Conservation (phyloP, 2,888 invertebrate species). For the Amblyteles armatorius region DNA sequence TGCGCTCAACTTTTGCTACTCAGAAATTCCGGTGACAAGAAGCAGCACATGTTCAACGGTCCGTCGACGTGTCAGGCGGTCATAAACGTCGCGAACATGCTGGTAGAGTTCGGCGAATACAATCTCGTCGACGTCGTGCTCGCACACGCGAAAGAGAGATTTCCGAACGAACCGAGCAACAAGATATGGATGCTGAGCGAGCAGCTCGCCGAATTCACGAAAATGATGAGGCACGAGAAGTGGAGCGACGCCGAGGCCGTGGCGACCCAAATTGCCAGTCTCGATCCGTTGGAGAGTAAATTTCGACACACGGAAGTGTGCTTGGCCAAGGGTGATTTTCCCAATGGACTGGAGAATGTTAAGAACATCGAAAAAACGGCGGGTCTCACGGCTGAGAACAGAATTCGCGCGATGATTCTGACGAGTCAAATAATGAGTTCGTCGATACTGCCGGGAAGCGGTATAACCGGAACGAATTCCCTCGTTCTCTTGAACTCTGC, state of each 20-base stretch:
- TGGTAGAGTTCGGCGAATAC: slow-evolving; percentile 87
- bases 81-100: slow-evolving; percentile 88
- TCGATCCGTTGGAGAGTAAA: slow-evolving; percentile 85
- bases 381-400: slow-evolving; percentile 79
- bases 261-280: slow-evolving; percentile 85
- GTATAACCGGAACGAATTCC: slow-evolving; percentile 85
- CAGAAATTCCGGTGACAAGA: slow-evolving; percentile 89
- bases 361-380: slow-evolving; percentile 75
- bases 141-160: slow-evolving; percentile 87
- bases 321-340: slow-evolving; percentile 83
- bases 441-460: slow-evolving; percentile 86
- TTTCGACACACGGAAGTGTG: slow-evolving; percentile 84
- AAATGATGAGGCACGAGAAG: slow-evolving; percentile 84
- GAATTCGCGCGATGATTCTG: slow-evolving; percentile 89
- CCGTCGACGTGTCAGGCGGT: slow-evolving; percentile 90
- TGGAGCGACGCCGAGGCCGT: slow-evolving; percentile 86
- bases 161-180: slow-evolving; percentile 87
- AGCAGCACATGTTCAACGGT: slow-evolving; percentile 87
- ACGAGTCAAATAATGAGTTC: slow-evolving; percentile 88
- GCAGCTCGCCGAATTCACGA: slow-evolving; percentile 86
- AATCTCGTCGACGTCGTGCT: slow-evolving; percentile 87
- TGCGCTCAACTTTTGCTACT: slow-evolving; percentile 92
- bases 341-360: slow-evolving; percentile 78
- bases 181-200: slow-evolving; percentile 90
- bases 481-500: slow-evolving; percentile 89